These are phyloP conservation scores for Venusia cambrica DNA, from an alignment of 2,888 invertebrate genomes.

Conservation along the genomic window DNA sequence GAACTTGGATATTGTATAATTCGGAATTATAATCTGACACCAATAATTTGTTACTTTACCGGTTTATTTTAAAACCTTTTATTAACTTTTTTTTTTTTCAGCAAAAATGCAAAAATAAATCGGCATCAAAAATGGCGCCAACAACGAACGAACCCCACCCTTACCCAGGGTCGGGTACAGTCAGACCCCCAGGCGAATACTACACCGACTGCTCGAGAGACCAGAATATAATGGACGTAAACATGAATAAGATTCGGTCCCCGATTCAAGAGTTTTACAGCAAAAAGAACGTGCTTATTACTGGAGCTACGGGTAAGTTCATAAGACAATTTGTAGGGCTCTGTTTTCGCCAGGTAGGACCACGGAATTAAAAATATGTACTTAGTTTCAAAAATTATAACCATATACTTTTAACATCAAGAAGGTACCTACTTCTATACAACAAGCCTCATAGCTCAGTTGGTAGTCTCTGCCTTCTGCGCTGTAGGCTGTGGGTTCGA, in stretches of 20 bases:
- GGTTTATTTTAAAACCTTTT: not conserved
- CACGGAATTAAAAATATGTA: no score
- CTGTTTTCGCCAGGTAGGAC: no score
- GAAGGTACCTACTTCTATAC: no score
- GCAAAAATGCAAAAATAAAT: slow-evolving; percentile 31
- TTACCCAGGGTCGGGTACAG: slow-evolving; percentile 12
- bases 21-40: no score
- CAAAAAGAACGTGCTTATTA: slow-evolving; percentile 80
- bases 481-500: no score
- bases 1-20: no score
- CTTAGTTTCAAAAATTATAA: no score
- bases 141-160: slow-evolving; percentile 14
- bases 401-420: no score
- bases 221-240: slow-evolving; percentile 33
- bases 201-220: slow-evolving; percentile 28
- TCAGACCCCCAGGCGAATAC: slow-evolving; percentile 15
- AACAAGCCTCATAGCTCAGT: no score
- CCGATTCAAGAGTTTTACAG: slow-evolving; percentile 81
- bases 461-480: no score
- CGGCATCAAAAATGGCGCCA: slow-evolving; percentile 38
- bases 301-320: slow-evolving; percentile 82
- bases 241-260: slow-evolving; percentile 45
- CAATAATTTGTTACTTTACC: no score
- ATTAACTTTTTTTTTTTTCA: slow-evolving; percentile 31
- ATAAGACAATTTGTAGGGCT: no score